Conservation (phyloP, 2,113 vertebrate genomes). For the Oxyruncus cristatus region DNA sequence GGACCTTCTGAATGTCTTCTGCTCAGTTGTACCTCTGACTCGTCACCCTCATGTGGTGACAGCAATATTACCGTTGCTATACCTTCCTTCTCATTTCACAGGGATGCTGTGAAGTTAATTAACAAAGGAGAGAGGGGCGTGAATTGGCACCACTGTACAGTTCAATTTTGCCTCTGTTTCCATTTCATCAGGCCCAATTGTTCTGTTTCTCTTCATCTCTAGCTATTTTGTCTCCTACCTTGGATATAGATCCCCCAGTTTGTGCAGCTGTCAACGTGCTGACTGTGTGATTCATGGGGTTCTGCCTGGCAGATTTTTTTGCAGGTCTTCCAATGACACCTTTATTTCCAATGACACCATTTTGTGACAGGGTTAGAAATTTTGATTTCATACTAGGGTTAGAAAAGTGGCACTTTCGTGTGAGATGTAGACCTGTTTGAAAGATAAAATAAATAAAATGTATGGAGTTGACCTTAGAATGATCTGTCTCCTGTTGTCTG, state of each 20-base stretch:
- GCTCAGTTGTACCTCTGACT: neutral
- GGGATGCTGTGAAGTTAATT: conserved; percentile 27
- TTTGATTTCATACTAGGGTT: neutral
- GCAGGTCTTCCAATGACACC: neutral
- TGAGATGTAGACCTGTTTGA: neutral
- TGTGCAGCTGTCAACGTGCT: neutral
- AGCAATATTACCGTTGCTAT: neutral
- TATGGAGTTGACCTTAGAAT: neutral
- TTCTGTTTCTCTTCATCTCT: neutral
- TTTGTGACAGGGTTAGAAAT: neutral
- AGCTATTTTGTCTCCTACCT: neutral
- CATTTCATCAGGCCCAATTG: neutral
- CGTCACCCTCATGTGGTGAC: neutral
- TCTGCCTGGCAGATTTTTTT: neutral
- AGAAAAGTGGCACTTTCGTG: neutral
- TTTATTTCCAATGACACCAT: neutral
- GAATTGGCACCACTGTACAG: neutral
- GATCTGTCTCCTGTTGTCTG: neutral
- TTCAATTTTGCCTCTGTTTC: neutral
- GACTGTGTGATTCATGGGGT: neutral
- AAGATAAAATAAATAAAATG: neutral
- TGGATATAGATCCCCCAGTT: neutral
- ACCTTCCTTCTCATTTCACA: neutral
- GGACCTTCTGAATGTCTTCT: neutral
- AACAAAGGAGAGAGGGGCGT: neutral